Percentiles rank a stretch among this genome's conserved stretches.
phyloP scores from a whole-genome alignment of 2,888 invertebrate genomes.

The Erpobdella octoculata region DNA sequence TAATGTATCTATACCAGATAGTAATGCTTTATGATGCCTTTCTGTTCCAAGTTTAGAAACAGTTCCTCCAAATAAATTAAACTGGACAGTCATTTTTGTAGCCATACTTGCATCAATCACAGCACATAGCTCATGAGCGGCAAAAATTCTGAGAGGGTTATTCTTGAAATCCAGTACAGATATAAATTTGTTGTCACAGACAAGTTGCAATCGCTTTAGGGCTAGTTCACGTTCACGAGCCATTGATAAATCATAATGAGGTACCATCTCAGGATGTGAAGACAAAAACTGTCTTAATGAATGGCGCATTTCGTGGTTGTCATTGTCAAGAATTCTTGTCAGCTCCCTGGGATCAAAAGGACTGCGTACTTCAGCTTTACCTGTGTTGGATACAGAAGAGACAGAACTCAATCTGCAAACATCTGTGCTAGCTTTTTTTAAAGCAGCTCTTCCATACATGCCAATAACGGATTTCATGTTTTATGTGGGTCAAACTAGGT shows the following conservation, averaged over 20 bases:
- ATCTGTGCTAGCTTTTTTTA: no score
- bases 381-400: no score
- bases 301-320: slow-evolving; percentile 40
- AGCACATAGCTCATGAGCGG: slow-evolving; percentile 40
- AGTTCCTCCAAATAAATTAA: slow-evolving; percentile 50
- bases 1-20: slow-evolving; percentile 39
- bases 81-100: slow-evolving; percentile 43
- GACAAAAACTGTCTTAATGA: slow-evolving; percentile 36
- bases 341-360: slow-evolving; percentile 34
- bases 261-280: slow-evolving; percentile 32
- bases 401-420: no score
- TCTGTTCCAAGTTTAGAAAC: slow-evolving; percentile 50
- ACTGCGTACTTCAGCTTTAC: no score
- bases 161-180: slow-evolving; percentile 40
- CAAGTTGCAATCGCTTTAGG: slow-evolving; percentile 36
- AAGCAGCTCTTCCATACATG: no score
- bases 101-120: slow-evolving; percentile 41
- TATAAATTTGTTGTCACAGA: slow-evolving; percentile 39
- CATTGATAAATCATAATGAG: slow-evolving; percentile 38
- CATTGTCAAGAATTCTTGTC: slow-evolving; percentile 38
- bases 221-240: slow-evolving; percentile 39
- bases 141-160: slow-evolving; percentile 40
- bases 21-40: slow-evolving; percentile 45
- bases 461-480: no score
- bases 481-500: no score